Base-by-base conservation (phyloP, 1,140 invertebrate genomes). In the Microplitis mediator region DNA sequence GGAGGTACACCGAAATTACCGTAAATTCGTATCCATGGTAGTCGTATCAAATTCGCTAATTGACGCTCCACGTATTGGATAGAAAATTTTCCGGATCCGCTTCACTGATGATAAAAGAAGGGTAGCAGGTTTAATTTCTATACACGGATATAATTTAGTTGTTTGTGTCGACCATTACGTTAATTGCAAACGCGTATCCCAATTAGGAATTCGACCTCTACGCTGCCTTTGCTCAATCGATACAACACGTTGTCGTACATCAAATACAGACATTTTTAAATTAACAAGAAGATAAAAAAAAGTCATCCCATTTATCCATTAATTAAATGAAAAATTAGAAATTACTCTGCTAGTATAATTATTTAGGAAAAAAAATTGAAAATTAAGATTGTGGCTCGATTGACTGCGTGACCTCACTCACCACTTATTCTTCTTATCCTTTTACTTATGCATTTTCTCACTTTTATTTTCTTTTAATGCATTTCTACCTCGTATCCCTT, bases 151-250 rank as follows among this genome's bases (percentile, higher is more conserved):
- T 80, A 80, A 79, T 79, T 78, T 78, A 79, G 78, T 79, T 79
- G 78, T 78, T 80, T 79, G 77, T 77, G 74, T 56, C 75, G 69
- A 73, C 80, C 77, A 81, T 81, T 81, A 79, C 76, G 75, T 79
- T 79, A 79, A 81, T 81, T 81, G 79, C 78, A 74, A 79, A 63
- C 75, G 70, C 68, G 75, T 77, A 45, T 78, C 71, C 71, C 72
- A 73, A 68, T 76, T 58, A 76, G 61, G 65, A 76, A 75, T 78
- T 73, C 54, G 62, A 8, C 52, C 60, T n/a, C 69, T 23, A 23
- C 4, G 62, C 39, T 32, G 3, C 6, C 8, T 52, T 66, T 31
- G 58, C 4, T 14, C 31, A 68, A 35, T 54, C 11, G n/a, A 56
- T 56, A 68, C 32, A 67, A 23, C 34, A 8, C 34, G 35, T 16